Evolutionary conservation across 1,140 invertebrate genomes (phyloP), one percentile per base, ranked within the genome.

Genomic region (Cotesia chilonis): DNA sequence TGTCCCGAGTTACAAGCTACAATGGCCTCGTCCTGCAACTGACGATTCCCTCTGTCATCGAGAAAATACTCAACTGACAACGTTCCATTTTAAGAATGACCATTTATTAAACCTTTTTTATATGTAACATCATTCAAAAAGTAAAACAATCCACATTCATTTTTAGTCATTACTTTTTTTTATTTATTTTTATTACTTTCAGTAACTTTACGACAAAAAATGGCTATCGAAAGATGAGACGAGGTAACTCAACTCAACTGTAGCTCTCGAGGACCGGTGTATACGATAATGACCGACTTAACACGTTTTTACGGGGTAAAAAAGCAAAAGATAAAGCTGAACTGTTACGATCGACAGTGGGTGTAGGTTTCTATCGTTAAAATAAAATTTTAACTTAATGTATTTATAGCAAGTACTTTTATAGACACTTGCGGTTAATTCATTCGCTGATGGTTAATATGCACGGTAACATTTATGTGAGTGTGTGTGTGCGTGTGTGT

Each of bases 361-460:
- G 61, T 38, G 61, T 64, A 38, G 9, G 5, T 36, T 64, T 47
- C 41, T 47, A 47, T 47, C 6, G 41, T 47, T 47, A 47, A 47
- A 47, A 28, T 28, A 28, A 28, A 28, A 28, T 28, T 28, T 47
- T 47, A 28, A 28, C 3, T 47, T 47, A 28, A 28, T 28, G 28
- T 28, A 28, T 28, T 28, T 28, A 28, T 28, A 28, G 28, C 28
- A 28, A 28, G 38, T 64, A 64, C 61, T 14, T 64, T 64, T 66
- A 66, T 66, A 66, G 64, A 66, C 20, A 66, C 64, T 66, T 52
- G n/a, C 52, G 64, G 41, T 52, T 66, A 66, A 66, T 66, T 66
- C 20, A 66, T 66, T 66, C 10, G 64, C 51, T 51, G 4, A 2
- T 52, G 4, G 7, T 52, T n/a, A 28, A 28, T 28, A 9, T 55